Evolutionary conservation across 2,888 invertebrate species (phyloP), one percentile per base, ranked within the genome.

Genomic region (Halictus ligatus): DNA sequence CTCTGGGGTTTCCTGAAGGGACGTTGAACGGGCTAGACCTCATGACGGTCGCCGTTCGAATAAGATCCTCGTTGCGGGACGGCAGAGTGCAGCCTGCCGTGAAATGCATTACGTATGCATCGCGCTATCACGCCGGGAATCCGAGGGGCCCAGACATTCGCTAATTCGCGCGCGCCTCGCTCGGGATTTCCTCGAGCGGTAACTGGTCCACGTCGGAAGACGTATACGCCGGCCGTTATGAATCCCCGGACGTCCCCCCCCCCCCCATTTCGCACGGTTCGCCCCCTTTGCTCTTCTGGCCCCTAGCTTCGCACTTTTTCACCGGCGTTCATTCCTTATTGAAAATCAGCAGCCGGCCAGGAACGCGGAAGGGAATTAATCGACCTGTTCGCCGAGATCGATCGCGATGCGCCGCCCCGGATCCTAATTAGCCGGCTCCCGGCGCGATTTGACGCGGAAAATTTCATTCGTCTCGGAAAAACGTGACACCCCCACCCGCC

Each of bases 81-180:
- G 69, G 72, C 48, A 82, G 86, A 78, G 81, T 73, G 86, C 90
- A 87, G 83, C 83, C 84, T 80, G 79, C 81, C 86, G 88, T 88
- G 91, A 91, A 89, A 89, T 89, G 88, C 90, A 92, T 92, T 92
- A 92, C 90, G 90, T 92, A 92, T 92, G 92, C 91, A 89, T 90
- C 91, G 85, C 89, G 84, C 85, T 81, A 91, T 87, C 92, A 80
- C 89, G 88, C 73, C 84, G 86, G 78, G 87, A 90, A 91, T 89
- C 89, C 89, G 87, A 87, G 88, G 86, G 88, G 64, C 82, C 90
- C 90, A 89, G 91, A 87, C 91, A 78, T 83, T 85, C 87, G 90
- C 87, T 87, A 90, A 91, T 87, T 90, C 90, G 83, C 83, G 79
- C 73, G 79, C 75, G 75, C 71, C 54, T 67, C 78, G 50, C 79